Base-by-base conservation (phyloP, 2,113 vertebrate species). In the Hirundichthys speculiger region DNA sequence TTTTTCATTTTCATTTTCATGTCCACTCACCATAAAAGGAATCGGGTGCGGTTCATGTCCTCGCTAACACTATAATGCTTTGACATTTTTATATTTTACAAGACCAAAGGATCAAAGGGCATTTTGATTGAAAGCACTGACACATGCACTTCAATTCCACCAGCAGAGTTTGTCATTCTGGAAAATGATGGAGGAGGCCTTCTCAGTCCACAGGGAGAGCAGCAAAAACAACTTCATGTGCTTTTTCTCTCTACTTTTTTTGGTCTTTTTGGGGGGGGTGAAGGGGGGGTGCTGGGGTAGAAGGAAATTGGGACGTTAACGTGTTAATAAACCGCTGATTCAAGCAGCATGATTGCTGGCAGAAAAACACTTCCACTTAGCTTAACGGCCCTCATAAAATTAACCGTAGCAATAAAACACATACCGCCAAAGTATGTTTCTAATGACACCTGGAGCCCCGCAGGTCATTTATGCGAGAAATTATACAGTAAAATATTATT, bases 341-440 rank as follows among this genome's bases (percentile, higher is more conserved):
- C 82, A 74, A 85, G 77, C 79, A 79, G 81, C 75, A 55, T 59
- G 75, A 60, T 83, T 50, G 80, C 86, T 89, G 90, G 90, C 88
- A 91, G 70, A 75, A 45, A n/a, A 69, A 60, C 80, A 86, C 86
- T 77, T 89, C 78, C 79, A 80, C 87, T 90, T 90, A 83, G 76
- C 71, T 87, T 91, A 90, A 93, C 80, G 50, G 69, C 83, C 84
- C 58, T 73, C 77, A 74, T 91, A 90, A 93, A 92, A 92, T 92
- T 89, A 90, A 91, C 88, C 74, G 79, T 72, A 42, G 89, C 75
- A 69, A 87, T 93, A 90, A 93, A 93, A 83, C 68, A 79, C 88
- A 86, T 66, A 85, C 83, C 65, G 63, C n/a, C 39, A 74, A 90
- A 92, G 91, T 89, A 80, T 89, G 88, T 90, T 91, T 89, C 82